phyloP scores from a whole-genome alignment of 1,140 invertebrate genomes.

The Proales similis region DNA sequence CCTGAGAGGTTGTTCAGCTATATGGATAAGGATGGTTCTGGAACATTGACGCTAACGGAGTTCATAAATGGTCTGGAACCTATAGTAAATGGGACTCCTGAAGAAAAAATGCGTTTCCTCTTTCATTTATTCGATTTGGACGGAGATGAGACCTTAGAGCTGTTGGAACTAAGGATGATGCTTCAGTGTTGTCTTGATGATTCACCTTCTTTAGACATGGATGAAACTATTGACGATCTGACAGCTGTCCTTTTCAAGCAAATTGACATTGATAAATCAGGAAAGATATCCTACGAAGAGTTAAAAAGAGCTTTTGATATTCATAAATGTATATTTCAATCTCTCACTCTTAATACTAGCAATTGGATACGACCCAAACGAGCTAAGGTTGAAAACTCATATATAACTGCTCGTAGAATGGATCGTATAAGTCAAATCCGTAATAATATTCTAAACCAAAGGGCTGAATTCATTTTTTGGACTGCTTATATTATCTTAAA shows the following conservation, averaged over 20 bases:
- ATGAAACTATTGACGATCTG: conserved; percentile 34
- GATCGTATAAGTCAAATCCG: conserved; percentile 20
- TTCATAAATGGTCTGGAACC: conserved; percentile 26
- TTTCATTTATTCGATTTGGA: conserved; percentile 33
- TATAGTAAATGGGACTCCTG: conserved; percentile 11
- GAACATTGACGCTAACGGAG: background rate
- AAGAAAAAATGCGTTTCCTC: conserved; percentile 36
- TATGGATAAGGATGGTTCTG: conserved; percentile 22
- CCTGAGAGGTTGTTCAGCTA: conserved; percentile 26
- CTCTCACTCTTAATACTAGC: background rate
- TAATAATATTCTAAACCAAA: conserved; percentile 24
- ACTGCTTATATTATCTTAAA: background rate
- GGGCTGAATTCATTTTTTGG: conserved; percentile 14
- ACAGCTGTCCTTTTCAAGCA: conserved; percentile 29
- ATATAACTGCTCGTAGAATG: no score
- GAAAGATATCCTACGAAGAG: conserved; percentile 8
- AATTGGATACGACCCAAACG: conserved; percentile 35
- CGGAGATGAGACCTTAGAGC: conserved; percentile 11
- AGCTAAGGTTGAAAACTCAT: conserved; percentile 26
- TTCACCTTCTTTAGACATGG: conserved; percentile 20
- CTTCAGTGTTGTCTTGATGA: conserved; percentile 34
- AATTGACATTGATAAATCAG: conserved; percentile 25
- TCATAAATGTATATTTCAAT: conserved; percentile 23
- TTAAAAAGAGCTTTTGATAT: conserved; percentile 28
- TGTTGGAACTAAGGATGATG: conserved; percentile 22